A percentile compares a stretch with the other conserved stretches of the same genome.
These are phyloP conservation scores for Probaryconus sp. DNA, from an alignment of 1,140 invertebrate genomes.

Conservation along the genomic window DNA sequence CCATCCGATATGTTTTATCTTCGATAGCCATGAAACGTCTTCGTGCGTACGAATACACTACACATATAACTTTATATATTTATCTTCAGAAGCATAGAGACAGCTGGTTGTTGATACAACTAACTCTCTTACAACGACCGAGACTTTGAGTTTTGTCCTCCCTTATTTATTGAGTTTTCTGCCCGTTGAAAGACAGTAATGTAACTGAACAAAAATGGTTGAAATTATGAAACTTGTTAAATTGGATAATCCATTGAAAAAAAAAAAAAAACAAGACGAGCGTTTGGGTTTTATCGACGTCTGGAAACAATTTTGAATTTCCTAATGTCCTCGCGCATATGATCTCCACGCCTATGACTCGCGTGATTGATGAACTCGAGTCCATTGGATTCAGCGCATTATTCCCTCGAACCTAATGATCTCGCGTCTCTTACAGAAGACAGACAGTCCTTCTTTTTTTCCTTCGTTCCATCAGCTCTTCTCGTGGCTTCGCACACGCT, in stretches of 20 bases:
- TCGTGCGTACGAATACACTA: constrained; percentile 28
- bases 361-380: constrained; percentile 75
- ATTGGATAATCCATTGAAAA: background rate
- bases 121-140: background rate
- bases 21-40: constrained; percentile 27
- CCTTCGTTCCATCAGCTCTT: constrained; percentile 54
- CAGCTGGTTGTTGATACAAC: constrained; percentile 51
- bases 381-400: constrained; percentile 68
- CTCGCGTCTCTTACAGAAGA: constrained; percentile 63
- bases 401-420: constrained; percentile 74
- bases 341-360: constrained; percentile 63
- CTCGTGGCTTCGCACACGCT: constrained; percentile 59
- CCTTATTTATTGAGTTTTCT: no score
- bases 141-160: constrained; percentile 19
- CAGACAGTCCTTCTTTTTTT: constrained; percentile 56
- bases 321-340: constrained; percentile 50
- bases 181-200: constrained; percentile 26
- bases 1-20: constrained; percentile 53
- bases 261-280: no score
- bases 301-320: constrained; percentile 53
- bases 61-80: no score
- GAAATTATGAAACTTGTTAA: background rate
- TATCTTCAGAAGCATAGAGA: constrained; percentile 34
- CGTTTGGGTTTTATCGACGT: constrained; percentile 31
- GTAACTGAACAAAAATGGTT: background rate